Percentiles rank a stretch among this genome's conserved stretches.
Evolutionary conservation across 2,113 vertebrate genomes (phyloP).

Genomic region (Rhizomys pruinosus): DNA sequence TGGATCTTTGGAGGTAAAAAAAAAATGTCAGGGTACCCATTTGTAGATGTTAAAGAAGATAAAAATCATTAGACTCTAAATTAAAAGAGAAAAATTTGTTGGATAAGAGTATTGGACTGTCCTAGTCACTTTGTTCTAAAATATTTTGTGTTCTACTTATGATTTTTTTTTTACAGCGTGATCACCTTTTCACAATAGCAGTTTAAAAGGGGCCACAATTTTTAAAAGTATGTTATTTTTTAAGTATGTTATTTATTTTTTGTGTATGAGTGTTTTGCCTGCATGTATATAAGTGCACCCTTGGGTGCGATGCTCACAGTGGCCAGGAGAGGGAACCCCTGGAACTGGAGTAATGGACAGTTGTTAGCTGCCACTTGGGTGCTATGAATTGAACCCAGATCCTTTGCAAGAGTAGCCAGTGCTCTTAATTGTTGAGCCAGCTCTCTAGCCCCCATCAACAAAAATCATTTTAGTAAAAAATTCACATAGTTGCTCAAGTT

Average conservation of each 20-base stretch:
- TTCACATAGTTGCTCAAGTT: constrained; percentile 22
- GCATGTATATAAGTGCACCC: no score
- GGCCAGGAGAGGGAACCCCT: no score
- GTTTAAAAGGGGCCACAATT: no score
- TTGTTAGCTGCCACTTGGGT: no score
- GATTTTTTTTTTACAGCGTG: background rate
- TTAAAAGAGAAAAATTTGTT: background rate
- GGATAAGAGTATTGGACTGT: background rate
- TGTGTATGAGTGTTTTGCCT: no score
- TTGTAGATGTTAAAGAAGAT: background rate
- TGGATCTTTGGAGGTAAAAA: constrained; percentile 76
- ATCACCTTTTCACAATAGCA: background rate
- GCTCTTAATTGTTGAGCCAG: no score
- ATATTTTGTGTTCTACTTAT: background rate
- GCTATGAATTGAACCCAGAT: no score
- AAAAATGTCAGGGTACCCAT: background rate
- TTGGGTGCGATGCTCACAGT: no score
- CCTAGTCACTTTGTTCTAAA: background rate
- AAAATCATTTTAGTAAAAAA: background rate
- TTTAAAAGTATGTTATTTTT: background rate
- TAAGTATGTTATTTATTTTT: no score
- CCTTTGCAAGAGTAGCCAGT: no score
- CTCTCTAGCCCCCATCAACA: no score
- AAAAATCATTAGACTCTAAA: background rate
- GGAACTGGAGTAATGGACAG: no score